phyloP scores from a whole-genome alignment of 92 coral and sea anemone genomes.

The Siderastrea radians region DNA sequence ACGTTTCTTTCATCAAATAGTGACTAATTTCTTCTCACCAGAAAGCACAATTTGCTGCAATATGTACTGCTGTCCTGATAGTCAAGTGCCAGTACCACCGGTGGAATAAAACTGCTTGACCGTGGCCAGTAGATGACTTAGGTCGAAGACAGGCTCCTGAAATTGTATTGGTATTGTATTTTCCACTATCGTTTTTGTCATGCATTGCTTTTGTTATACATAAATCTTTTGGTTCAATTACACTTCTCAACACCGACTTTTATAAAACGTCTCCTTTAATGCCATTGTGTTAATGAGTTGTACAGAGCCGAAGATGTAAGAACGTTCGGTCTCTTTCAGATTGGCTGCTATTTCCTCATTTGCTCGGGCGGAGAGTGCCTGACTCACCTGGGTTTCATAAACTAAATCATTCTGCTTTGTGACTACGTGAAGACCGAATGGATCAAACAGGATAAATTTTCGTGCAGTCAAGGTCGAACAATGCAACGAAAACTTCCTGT shows the following conservation, averaged over 20 bases:
- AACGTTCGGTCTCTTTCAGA: not conserved
- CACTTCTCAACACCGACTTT: no score
- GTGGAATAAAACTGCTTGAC: no score
- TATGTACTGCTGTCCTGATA: not conserved
- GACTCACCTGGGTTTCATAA: not conserved
- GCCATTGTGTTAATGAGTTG: no score
- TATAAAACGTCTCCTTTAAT: no score
- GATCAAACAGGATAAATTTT: constrained; percentile 7
- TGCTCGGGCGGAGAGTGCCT: not conserved
- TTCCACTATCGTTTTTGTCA: no score
- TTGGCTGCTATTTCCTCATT: no score
- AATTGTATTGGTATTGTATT: no score
- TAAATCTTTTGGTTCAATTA: not conserved
- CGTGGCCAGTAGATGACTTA: no score
- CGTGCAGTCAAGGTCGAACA: not conserved
- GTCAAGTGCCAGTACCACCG: not conserved
- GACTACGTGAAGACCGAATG: constrained; percentile 4
- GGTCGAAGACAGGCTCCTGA: no score
- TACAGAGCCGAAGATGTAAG: no score
- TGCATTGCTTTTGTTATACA: no score
- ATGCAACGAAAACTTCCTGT: not conserved
- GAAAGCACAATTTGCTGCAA: not conserved
- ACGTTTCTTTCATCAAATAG: not conserved
- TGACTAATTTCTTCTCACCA: not conserved
- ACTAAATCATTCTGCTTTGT: not conserved